Evolutionary conservation across 2,113 vertebrate species (phyloP), one percentile per base, ranked within the genome.

Genomic region (Periophthalmus modestus): DNA sequence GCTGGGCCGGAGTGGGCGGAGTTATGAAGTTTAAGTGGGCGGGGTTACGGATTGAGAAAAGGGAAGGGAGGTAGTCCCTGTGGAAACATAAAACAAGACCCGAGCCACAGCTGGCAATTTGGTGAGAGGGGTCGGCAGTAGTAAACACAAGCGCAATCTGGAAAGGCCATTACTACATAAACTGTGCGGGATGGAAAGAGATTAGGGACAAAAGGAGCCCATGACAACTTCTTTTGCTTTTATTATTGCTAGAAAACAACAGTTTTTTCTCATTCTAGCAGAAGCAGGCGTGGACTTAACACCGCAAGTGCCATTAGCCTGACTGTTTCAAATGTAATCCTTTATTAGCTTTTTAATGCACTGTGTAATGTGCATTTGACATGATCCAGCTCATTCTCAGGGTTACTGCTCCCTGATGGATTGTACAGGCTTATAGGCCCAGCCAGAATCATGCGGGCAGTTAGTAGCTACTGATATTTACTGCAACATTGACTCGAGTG

Each of bases 21-120:
- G 74, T 69, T 13, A 2, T 9, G 13, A 13, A 28, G 10, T 23
- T 15, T 24, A n/a, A n/a, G 65, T 79, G 61, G 78, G 66, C 11
- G 72, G 80, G 46, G 85, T 70, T 75, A 61, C 23, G 43, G 24
- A 69, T 66, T 69, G 57, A 59, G 23, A 47, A 11, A 21, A 24
- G 14, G 12, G 43, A 70, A 4, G 5, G 39, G 16, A 0, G 39
- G 24, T 57, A 54, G 73, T 88, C 89, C 88, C 91, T 43, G 68
- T 75, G 86, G 90, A 88, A 87, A 86, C 89, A 92, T 89, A 89
- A 86, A 94, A 92, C 88, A 88, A 84, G 68, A 75, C 87, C 85
- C 85, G 84, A 80, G 86, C 73, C 69, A 77, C 94, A 93, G 94
- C 92, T 94, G 94, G 87, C 92, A 92, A 93, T 91, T 92, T 92